These are phyloP conservation scores for Epinephelus moara DNA, from an alignment of 2,113 vertebrate species.

Conservation along the genomic window DNA sequence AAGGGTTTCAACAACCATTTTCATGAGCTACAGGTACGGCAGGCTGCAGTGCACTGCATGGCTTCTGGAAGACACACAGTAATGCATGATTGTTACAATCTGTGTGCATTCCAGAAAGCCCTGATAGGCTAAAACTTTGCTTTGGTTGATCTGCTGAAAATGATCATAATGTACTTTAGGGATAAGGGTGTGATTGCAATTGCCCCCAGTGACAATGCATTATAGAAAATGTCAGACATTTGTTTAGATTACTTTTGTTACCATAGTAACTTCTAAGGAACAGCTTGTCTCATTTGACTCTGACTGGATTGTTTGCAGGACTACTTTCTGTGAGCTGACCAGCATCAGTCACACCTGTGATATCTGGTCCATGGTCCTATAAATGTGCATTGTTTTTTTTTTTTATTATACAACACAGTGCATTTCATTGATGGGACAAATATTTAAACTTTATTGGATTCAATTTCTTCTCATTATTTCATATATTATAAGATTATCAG, in stretches of 20 bases:
- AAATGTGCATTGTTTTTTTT: neutral
- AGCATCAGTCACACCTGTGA: neutral
- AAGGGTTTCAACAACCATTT: slow-evolving; percentile 75
- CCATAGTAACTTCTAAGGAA: slow-evolving; percentile 29
- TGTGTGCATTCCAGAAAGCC: slow-evolving; percentile 1
- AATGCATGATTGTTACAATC: neutral
- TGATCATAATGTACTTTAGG: neutral
- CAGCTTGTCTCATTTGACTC: slow-evolving; percentile 17
- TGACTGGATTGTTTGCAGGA: neutral
- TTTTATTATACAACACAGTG: neutral
- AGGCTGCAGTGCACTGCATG: too few relatives aligned
- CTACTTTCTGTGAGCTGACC: neutral
- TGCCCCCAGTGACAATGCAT: neutral
- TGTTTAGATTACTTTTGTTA: slow-evolving; percentile 10
- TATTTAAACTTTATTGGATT: neutral
- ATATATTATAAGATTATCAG: neutral
- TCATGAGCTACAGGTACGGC: slow-evolving; percentile 83
- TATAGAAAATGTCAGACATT: neutral
- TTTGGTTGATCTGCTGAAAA: neutral
- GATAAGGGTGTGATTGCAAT: neutral
- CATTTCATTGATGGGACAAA: neutral
- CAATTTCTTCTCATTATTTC: neutral
- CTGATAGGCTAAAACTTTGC: neutral
- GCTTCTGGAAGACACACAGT: neutral
- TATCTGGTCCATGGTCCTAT: neutral